Evolutionary conservation across 2,113 vertebrate species (phyloP).

Genomic region (Aepyceros melampus): DNA sequence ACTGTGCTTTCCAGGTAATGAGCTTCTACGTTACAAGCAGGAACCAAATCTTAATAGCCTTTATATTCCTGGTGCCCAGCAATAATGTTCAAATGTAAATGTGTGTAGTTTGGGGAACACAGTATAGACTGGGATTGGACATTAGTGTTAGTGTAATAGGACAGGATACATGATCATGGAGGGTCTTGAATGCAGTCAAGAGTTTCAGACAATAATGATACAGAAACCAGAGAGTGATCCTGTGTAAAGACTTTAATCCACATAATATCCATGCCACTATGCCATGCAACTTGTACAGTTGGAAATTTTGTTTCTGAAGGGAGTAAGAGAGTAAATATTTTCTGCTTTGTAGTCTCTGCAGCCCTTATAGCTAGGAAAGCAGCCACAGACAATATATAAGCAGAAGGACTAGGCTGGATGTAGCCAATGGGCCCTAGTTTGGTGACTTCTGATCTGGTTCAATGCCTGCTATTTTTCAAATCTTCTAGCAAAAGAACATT

Average conservation of each 20-base stretch:
- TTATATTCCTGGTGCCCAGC: background rate
- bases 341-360: background rate
- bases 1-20: background rate
- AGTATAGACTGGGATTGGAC: background rate
- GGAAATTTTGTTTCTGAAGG: background rate
- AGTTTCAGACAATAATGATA: background rate
- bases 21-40: background rate
- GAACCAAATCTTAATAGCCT: background rate
- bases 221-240: background rate
- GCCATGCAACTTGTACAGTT: background rate
- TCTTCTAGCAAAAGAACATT: background rate
- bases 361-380: background rate
- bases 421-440: background rate
- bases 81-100: background rate
- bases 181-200: background rate
- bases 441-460: background rate
- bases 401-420: background rate
- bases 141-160: background rate
- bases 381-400: no score
- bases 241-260: background rate
- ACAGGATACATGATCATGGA: background rate
- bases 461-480: background rate
- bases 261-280: background rate
- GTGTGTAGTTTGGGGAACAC: background rate
- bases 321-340: background rate